Evolutionary conservation across 2,888 invertebrate species (phyloP).

Genomic region (Papilio protenor): DNA sequence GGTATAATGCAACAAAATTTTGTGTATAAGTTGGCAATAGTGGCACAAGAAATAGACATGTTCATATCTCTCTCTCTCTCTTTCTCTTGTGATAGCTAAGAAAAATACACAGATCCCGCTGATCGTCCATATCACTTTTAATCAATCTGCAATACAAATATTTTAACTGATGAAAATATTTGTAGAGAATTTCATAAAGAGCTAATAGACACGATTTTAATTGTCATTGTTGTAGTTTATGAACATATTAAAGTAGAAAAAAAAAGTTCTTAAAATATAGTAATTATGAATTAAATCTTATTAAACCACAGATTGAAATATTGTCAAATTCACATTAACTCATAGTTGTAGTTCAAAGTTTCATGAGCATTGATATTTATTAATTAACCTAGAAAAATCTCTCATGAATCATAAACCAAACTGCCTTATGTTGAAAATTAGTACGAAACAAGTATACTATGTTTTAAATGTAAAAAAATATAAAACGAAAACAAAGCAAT

Average conservation of each 20-base stretch:
- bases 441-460: constrained; percentile 8
- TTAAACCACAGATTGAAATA: constrained; percentile 9
- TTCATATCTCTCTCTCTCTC: background rate
- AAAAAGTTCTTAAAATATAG: background rate
- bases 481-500: constrained; percentile 1
- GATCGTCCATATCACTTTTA: constrained; percentile 1
- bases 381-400: background rate
- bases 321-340: background rate
- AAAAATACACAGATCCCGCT: background rate
- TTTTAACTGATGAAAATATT: background rate
- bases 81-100: background rate
- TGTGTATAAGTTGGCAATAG: constrained; percentile 1
- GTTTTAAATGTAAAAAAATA: background rate
- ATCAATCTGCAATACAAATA: background rate
- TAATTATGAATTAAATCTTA: background rate
- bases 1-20: constrained; percentile 12
- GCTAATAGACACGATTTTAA: background rate
- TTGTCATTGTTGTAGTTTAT: background rate
- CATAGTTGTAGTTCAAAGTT: background rate
- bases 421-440: background rate
- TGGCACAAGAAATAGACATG: constrained; percentile 4
- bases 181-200: background rate
- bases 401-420: background rate
- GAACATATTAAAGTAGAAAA: background rate
- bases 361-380: background rate